A percentile compares a stretch with the other conserved stretches of the same genome.
These are phyloP conservation scores for Acromyrmex heyeri DNA, from an alignment of 1,140 invertebrate genomes.

Conservation along the genomic window DNA sequence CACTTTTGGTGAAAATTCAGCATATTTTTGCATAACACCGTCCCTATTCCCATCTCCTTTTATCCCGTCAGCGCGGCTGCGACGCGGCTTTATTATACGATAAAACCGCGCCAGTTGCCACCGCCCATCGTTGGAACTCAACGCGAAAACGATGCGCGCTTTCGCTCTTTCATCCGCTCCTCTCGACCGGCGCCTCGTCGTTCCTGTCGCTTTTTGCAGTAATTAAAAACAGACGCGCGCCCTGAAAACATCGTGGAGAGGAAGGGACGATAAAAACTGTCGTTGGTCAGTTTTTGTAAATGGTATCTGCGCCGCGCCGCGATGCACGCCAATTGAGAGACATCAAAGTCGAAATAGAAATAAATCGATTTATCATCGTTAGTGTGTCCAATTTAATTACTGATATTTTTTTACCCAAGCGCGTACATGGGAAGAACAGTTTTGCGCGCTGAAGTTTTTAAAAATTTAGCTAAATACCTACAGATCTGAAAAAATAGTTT, in stretches of 20 bases:
- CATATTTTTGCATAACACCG: slow-evolving; percentile 73
- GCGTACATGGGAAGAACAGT: not conserved
- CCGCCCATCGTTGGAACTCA: slow-evolving; percentile 11
- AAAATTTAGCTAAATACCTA: no score
- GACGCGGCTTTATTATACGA: slow-evolving; percentile 66
- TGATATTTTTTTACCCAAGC: slow-evolving; percentile 1
- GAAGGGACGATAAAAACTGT: not conserved
- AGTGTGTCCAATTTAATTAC: slow-evolving; percentile 26
- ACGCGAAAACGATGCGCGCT: slow-evolving; percentile 54
- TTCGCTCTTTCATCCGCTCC: slow-evolving; percentile 24
- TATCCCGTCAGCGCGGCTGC: slow-evolving; percentile 21
- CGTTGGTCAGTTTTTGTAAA: slow-evolving; percentile 19
- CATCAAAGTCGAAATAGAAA: not conserved
- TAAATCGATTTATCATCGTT: slow-evolving; percentile 22
- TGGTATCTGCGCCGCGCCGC: not conserved
- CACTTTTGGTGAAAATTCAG: slow-evolving; percentile 67
- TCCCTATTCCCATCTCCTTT: slow-evolving; percentile 24
- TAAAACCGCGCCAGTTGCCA: slow-evolving; percentile 59
- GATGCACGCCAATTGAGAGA: slow-evolving; percentile 5
- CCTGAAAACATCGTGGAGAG: not conserved
- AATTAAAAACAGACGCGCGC: slow-evolving; percentile 57
- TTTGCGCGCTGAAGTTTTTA: no score
- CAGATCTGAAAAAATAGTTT: no score
- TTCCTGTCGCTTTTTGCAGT: slow-evolving; percentile 46
- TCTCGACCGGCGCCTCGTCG: slow-evolving; percentile 7